A percentile compares a stretch with the other conserved stretches of the same genome.
phyloP scores from a whole-genome alignment of 2,888 invertebrate species.

The Zygothrica quintamaculata region DNA sequence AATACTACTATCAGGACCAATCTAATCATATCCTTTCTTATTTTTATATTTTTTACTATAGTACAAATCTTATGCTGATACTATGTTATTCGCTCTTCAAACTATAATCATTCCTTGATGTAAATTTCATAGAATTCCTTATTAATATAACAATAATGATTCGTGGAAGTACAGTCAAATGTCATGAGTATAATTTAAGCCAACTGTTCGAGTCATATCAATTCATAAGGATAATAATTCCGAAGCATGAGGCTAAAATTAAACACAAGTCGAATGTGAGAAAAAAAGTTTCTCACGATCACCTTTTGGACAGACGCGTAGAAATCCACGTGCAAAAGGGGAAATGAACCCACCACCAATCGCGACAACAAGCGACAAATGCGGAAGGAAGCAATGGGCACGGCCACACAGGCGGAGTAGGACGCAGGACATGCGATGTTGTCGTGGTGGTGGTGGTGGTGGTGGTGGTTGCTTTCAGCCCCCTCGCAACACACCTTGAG shows the following conservation, averaged over 20 bases:
- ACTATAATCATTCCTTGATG: no score
- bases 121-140: no score
- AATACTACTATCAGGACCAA: no score
- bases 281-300: slow-evolving; percentile 82
- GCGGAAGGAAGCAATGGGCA: slow-evolving; percentile 61
- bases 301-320: slow-evolving; percentile 66
- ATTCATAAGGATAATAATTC: slow-evolving; percentile 75
- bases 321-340: slow-evolving; percentile 83
- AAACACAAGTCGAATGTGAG: slow-evolving; percentile 73
- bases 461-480: slow-evolving; percentile 35
- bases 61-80: no score
- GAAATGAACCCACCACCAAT: slow-evolving; percentile 71
- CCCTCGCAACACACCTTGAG: slow-evolving; percentile 44
- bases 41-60: no score
- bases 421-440: slow-evolving; percentile 63
- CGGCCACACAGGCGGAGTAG: slow-evolving; percentile 67
- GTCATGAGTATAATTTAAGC: slow-evolving; percentile 11
- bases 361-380: slow-evolving; percentile 51
- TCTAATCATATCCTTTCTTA: no score
- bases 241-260: slow-evolving; percentile 67
- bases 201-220: slow-evolving; percentile 65
- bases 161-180: slow-evolving; percentile 61
- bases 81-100: no score
- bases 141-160: not conserved
- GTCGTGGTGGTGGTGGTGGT: slow-evolving; percentile 49